Conservation (phyloP, 2,888 invertebrate species). For the Hofmannophila pseudospretella region DNA sequence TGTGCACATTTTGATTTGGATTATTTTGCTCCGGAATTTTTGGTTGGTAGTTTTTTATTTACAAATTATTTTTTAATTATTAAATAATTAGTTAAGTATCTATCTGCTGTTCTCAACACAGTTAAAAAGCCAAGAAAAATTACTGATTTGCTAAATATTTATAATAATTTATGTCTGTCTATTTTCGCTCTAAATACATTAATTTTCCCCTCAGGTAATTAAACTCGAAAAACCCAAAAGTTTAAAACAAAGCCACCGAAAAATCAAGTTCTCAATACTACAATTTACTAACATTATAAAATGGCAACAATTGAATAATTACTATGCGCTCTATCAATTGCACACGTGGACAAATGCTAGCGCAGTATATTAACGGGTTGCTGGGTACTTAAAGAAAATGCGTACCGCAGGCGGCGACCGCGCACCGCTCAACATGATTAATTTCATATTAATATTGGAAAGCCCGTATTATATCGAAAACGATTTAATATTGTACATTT, state of each 20-base stretch:
- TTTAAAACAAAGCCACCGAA: no score
- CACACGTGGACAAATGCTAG: conserved; percentile 32
- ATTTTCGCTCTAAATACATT: no score
- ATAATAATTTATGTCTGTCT: no score
- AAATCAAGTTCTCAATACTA: no score
- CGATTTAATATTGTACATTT: not conserved
- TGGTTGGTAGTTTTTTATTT: conserved; percentile 64
- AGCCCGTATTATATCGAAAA: conserved; percentile 1
- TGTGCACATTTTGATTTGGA: conserved; percentile 73
- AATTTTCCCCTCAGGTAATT: no score
- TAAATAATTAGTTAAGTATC: conserved; percentile 1
- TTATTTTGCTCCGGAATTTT: conserved; percentile 72
- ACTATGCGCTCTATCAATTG: conserved; percentile 18
- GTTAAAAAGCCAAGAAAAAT: no score
- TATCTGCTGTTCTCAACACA: no score
- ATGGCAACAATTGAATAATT: conserved; percentile 14
- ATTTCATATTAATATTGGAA: conserved; percentile 33
- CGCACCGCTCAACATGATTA: conserved; percentile 34
- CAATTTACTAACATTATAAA: conserved; percentile 7
- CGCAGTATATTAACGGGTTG: conserved; percentile 35
- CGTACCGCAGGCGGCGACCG: conserved; percentile 32
- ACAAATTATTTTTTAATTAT: conserved; percentile 16
- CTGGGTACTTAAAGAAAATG: conserved; percentile 34
- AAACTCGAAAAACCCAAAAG: no score
- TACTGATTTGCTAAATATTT: no score